Evolutionary conservation across 2,888 invertebrate genomes (phyloP), one percentile per base, ranked within the genome.

Genomic region (Cerceris rybyensis): DNA sequence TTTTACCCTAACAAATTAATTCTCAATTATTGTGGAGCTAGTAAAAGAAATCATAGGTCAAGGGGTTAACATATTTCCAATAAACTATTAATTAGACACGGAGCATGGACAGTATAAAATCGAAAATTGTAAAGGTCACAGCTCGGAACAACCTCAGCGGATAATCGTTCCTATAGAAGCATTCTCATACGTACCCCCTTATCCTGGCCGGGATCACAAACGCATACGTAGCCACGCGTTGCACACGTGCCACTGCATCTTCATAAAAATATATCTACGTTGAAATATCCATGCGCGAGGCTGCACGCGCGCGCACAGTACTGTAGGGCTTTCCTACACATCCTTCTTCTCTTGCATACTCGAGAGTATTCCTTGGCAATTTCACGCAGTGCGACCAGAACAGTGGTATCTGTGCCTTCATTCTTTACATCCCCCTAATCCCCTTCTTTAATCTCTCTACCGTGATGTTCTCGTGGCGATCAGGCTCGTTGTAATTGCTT

Each of bases 261-360:
- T 57, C 46, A 68, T 28, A 58, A 28, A 60, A 77, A 78, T 77
- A 71, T 65, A 77, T 68, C 13, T 50, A 43, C 52, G 28, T 8
- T n/a, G 42, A 41, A 72, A 14, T 72, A 57, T 49, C 54, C 72
- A 81, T 80, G 81, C 80, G 81, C 81, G 28, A 28, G 28, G 42
- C 8, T 52, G 16, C 50, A 52, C 66, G 69, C 74, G 58, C 67
- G 80, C 70, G 67, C 70, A 61, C 17, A 28, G 28, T 54, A 7
- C 39, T 39, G 43, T 39, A 55, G 42, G 43, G 49, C 14, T 5
- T 63, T 28, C 28, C 28, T 42, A 49, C 41, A 55, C 55, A 65
- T 79, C 70, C 17, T 60, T 17, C 52, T 14, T 58, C 58, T 49
- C 67, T 58, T n/a, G 16, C 67, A 60, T n/a, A 65, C 66, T 70